Percentiles rank a stretch among this genome's conserved stretches.
These are phyloP conservation scores for Gobius niger DNA, from an alignment of 2,113 vertebrate species.

Conservation along the genomic window DNA sequence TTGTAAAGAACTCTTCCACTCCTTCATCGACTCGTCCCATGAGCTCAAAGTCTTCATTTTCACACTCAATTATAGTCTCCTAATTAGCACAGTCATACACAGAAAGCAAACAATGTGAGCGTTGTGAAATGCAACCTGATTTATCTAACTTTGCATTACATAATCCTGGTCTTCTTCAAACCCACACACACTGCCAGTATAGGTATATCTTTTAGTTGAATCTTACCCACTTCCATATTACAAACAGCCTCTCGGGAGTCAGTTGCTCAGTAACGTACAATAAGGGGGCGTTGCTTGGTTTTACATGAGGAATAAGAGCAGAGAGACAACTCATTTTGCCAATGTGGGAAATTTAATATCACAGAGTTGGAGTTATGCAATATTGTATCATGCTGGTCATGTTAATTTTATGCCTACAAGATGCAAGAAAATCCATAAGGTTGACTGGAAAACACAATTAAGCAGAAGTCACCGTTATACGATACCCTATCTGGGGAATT, in stretches of 20 bases:
- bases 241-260: conserved; percentile 52
- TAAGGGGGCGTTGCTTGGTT: conserved; percentile 46
- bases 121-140: conserved; percentile 13
- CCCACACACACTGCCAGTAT: conserved; percentile 61
- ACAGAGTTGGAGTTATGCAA: conserved; percentile 28
- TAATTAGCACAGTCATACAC: conserved; percentile 52
- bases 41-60: conserved; percentile 85
- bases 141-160: conserved; percentile 56
- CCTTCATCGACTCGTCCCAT: conserved; percentile 89
- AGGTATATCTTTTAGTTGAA: conserved; percentile 56
- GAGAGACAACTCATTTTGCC: conserved; percentile 53
- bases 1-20: conserved; percentile 92
- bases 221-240: conserved; percentile 48
- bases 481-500: conserved; percentile 58
- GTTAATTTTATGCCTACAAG: conserved; percentile 59
- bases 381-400: conserved; percentile 43
- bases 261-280: conserved; percentile 68
- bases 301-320: conserved; percentile 43
- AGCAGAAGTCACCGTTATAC: conserved; percentile 57
- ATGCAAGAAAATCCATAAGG: conserved; percentile 43
- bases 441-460: conserved; percentile 53
- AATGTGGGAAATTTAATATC: conserved; percentile 52
- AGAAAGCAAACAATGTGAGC: conserved; percentile 22
- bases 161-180: conserved; percentile 53
- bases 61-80: conserved; percentile 83